Conservation (phyloP, 1,140 invertebrate species). For the Chrysopa pallens region DNA sequence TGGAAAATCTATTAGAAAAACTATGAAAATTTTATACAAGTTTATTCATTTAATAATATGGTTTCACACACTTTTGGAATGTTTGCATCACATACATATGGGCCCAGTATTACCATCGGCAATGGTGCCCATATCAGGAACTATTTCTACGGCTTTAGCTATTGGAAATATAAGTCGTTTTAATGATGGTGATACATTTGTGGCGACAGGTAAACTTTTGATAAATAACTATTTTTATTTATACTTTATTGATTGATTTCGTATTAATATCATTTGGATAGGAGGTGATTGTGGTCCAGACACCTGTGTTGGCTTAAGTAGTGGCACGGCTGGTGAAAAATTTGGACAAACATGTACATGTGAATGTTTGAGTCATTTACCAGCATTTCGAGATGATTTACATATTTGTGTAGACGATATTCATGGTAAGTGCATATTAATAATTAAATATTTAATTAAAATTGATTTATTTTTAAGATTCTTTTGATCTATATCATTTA, state of each 20-base stretch:
- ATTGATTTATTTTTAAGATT: too few relatives aligned
- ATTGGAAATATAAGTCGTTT: background rate
- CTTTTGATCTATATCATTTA: background rate
- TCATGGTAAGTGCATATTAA: too few relatives aligned
- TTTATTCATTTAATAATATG: background rate
- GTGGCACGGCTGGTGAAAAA: conserved; percentile 26
- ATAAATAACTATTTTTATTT: too few relatives aligned
- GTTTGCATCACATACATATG: background rate
- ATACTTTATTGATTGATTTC: too few relatives aligned
- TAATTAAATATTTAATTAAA: too few relatives aligned
- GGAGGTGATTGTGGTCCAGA: conserved; percentile 19
- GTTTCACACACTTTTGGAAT: background rate
- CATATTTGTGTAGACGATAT: conserved; percentile 51
- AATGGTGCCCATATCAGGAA: background rate
- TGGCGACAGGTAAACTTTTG: background rate
- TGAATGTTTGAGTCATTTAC: conserved; percentile 37
- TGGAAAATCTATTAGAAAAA: background rate
- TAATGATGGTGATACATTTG: background rate
- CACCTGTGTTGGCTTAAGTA: conserved; percentile 30
- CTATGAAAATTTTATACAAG: background rate
- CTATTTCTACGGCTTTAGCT: too few relatives aligned
- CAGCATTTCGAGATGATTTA: conserved; percentile 48
- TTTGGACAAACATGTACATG: conserved; percentile 29
- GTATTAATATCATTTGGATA: too few relatives aligned
- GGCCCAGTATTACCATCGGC: background rate